Percentiles rank a stretch among this genome's conserved stretches.
These are phyloP conservation scores for Hippopotamus amphibius DNA, from an alignment of 2,113 vertebrate species.

Conservation along the genomic window DNA sequence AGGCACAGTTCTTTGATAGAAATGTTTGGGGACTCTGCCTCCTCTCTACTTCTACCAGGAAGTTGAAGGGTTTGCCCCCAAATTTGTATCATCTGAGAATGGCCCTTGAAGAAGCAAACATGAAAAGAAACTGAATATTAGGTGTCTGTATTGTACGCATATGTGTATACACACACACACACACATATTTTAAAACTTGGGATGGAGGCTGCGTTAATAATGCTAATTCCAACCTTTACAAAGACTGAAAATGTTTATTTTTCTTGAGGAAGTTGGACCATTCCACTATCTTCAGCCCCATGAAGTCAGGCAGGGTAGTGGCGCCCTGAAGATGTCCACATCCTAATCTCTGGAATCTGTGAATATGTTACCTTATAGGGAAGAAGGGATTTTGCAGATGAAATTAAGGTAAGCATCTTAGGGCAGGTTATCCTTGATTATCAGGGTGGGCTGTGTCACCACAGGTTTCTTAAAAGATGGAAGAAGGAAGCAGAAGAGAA, in stretches of 20 bases:
- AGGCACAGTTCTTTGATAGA: neutral
- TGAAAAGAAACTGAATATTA: neutral
- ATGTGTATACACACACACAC: neutral
- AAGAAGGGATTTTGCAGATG: neutral
- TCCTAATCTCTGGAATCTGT: neutral
- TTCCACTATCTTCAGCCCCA: neutral
- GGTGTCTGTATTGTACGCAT: neutral
- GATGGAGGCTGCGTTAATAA: neutral
- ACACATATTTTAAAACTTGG: neutral
- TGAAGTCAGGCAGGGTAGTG: neutral
- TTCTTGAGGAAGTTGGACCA: neutral
- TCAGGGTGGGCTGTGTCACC: neutral
- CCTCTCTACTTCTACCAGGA: neutral
- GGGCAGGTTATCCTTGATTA: neutral
- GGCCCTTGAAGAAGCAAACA: neutral
- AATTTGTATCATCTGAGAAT: neutral
- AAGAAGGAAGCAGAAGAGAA: neutral
- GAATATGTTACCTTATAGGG: neutral
- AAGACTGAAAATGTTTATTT: neutral
- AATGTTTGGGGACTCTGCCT: neutral
- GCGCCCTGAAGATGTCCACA: neutral
- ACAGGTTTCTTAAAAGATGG: neutral
- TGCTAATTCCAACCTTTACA: neutral
- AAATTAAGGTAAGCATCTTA: neutral
- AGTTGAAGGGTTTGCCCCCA: neutral